Evolutionary conservation across 2,113 vertebrate genomes (phyloP).

Genomic region (Zootoca vivipara): DNA sequence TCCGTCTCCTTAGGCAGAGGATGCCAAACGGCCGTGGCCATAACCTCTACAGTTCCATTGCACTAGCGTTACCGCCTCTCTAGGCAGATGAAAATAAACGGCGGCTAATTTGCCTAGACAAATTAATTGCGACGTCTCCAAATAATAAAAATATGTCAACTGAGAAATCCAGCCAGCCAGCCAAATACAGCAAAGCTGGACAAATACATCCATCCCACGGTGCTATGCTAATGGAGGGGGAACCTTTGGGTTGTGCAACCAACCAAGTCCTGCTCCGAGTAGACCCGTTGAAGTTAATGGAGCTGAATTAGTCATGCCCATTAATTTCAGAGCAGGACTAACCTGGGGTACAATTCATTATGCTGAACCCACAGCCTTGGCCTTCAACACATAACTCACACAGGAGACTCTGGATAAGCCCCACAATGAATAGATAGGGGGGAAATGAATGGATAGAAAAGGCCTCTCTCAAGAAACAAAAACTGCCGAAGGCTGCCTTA

Average conservation of each 20-base stretch:
- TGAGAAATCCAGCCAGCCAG: not conserved
- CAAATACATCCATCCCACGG: not conserved
- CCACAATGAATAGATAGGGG: no score
- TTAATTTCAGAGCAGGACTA: no score
- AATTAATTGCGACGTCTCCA: not conserved
- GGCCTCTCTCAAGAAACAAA: not conserved
- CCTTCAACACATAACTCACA: no score
- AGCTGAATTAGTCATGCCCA: no score
- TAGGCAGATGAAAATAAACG: not conserved
- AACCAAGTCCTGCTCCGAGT: no score
- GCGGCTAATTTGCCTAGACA: not conserved
- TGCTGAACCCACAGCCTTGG: not conserved
- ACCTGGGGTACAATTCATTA: no score
- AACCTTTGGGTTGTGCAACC: not conserved
- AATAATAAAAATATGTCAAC: not conserved
- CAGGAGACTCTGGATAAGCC: no score
- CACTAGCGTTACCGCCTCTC: not conserved
- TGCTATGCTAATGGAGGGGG: not conserved
- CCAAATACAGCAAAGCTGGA: not conserved
- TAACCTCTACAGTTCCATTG: not conserved
- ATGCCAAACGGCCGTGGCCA: no score
- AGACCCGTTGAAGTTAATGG: no score
- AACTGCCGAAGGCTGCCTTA: not conserved
- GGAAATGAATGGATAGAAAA: not conserved
- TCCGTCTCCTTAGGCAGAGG: no score